Base-by-base conservation (phyloP, 2,797 vertebrate species). In the Alectoris magna region DNA sequence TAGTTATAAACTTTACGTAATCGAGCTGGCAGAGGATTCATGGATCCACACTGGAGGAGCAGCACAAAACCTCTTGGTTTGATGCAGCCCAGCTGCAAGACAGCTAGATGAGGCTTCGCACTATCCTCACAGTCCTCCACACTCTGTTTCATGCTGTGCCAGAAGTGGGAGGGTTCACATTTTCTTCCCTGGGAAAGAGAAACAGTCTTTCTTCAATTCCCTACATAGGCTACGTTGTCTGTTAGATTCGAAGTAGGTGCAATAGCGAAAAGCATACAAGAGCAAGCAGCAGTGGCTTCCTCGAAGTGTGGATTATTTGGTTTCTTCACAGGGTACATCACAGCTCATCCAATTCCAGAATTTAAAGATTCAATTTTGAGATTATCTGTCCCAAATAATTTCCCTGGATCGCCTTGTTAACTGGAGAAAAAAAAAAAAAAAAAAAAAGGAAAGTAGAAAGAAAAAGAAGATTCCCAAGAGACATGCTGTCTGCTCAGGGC, bases 1-100 rank as follows among this genome's bases (percentile, higher is more conserved):
- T 31, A 74, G 12, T 31, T 64, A 69, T 43, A 22, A 26, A 22
- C 11, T 5, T 41, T 5, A 21, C 3, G 4, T 41, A 41, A 34
- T 21, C 34, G 23, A 18, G 10, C 24, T 85, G 34, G 13, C 56
- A 46, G 27, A 56, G 4, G 44, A 39, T 6, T 31, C 3, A 4
- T 0, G 0, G 14, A 44, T 6, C 55, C 16, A 34, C 8, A 14
- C 23, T 10, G 10, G 6, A 2, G 0, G 10, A 38, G 71, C 13
- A 53, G 41, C 36, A 58, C 12, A 12, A 58, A 51, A 41, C 39
- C 8, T 9, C 49, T 39, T 22, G 3, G 7, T 43, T 71, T 38
- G 41, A 56, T 5, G 12, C 34, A 78, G 38, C 17, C 31, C 55
- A 72, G 27, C 43, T 51, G 43, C 48, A 48, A 48, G 15, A 36